Evolutionary conservation across 2,888 invertebrate genomes (phyloP).

Genomic region (Athrips mouffetella): DNA sequence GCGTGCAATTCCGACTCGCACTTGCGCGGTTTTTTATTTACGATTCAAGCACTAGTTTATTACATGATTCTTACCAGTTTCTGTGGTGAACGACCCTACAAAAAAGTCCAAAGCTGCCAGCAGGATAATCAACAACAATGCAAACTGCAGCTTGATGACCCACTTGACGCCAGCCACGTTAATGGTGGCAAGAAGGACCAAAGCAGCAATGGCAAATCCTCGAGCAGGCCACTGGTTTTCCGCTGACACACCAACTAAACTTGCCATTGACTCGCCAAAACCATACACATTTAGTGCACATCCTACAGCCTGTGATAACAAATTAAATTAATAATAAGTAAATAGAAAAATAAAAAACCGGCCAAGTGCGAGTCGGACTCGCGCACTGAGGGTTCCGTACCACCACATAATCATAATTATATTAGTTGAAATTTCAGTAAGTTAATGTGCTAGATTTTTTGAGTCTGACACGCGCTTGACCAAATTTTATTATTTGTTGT

Average conservation of each 20-base stretch:
- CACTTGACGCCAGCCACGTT: constrained; percentile 98
- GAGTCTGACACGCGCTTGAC: no score
- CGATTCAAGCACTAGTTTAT: not conserved
- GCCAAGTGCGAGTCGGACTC: no score
- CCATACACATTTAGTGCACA: constrained; percentile 97
- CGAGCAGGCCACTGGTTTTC: constrained; percentile 89
- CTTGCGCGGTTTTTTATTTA: no score
- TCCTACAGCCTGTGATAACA: constrained; percentile 88
- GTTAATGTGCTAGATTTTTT: no score
- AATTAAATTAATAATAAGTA: not conserved
- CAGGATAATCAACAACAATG: constrained; percentile 89
- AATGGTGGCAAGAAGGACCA: constrained; percentile 90
- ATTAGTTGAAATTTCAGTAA: no score
- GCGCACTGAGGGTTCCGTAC: no score
- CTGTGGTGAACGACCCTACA: constrained; percentile 91
- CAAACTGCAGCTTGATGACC: constrained; percentile 97
- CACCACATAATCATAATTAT: no score
- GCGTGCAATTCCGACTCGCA: no score
- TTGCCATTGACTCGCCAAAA: constrained; percentile 97
- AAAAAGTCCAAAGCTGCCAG: constrained; percentile 95
- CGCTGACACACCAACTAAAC: constrained; percentile 81
- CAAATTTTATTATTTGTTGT: no score
- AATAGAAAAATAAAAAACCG: not conserved
- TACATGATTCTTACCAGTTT: constrained; percentile 82
- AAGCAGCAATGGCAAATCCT: constrained; percentile 92